These are phyloP conservation scores for Armadillidium nasatum DNA, from an alignment of 1,140 invertebrate species.

Conservation along the genomic window DNA sequence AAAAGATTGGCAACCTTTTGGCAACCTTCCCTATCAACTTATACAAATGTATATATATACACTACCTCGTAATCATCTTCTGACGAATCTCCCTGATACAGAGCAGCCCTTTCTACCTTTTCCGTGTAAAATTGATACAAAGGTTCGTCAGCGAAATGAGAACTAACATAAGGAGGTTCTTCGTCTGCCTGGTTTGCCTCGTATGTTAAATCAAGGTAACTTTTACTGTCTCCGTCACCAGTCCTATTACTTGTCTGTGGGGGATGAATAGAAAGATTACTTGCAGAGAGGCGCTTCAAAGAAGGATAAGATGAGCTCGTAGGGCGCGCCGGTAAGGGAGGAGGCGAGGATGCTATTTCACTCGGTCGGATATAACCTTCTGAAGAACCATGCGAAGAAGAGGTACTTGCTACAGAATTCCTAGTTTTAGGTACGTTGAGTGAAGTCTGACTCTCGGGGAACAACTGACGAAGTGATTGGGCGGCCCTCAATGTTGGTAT, in stretches of 20 bases:
- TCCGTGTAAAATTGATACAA: conserved; percentile 86
- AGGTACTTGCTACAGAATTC: conserved; percentile 36
- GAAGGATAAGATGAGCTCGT: conserved; percentile 21
- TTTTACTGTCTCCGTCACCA: conserved; percentile 38
- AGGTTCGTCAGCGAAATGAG: conserved; percentile 65
- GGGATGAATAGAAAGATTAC: background rate
- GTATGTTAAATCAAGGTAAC: conserved; percentile 33
- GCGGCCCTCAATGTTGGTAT: background rate
- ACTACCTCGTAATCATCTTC: conserved; percentile 69
- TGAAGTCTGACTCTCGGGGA: background rate
- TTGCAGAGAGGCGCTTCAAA: background rate
- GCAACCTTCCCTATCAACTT: background rate
- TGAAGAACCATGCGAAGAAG: conserved; percentile 36
- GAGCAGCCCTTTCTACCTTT: conserved; percentile 57
- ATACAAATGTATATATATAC: background rate
- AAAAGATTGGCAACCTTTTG: conserved; percentile 47
- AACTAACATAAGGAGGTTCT: conserved; percentile 43
- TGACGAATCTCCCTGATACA: conserved; percentile 51
- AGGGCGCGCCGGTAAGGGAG: conserved; percentile 42
- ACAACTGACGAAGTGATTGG: background rate
- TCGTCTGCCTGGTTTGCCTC: conserved; percentile 26
- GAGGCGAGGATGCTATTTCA: conserved; percentile 44
- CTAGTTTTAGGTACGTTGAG: conserved; percentile 35
- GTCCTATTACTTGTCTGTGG: conserved; percentile 21
- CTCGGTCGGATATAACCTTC: conserved; percentile 39